Conservation (phyloP, 92 coral and sea anemone species). For the Porites rus region DNA sequence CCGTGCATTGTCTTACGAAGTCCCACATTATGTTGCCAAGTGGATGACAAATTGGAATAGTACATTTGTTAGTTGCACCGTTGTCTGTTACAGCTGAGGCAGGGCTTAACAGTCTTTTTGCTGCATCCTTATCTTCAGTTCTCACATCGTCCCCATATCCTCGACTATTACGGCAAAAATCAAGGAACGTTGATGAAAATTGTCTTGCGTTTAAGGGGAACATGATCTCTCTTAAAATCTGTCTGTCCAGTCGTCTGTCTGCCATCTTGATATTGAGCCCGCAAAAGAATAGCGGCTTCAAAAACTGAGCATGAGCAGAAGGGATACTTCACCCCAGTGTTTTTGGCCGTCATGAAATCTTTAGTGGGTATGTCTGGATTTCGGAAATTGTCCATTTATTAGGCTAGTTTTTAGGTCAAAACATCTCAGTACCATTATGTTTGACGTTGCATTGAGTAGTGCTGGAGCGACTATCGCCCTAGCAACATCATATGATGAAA, state of each 20-base stretch:
- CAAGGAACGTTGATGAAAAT: constrained; percentile 42
- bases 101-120: constrained; percentile 29
- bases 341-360: not conserved
- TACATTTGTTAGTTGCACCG: not conserved
- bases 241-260: not conserved
- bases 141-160: constrained; percentile 20
- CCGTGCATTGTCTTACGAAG: constrained; percentile 5
- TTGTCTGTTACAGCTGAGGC: not conserved
- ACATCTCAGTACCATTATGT: constrained; percentile 59
- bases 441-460: constrained; percentile 88
- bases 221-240: not conserved
- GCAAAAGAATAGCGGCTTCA: constrained; percentile 6
- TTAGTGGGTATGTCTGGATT: not conserved
- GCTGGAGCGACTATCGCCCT: constrained; percentile 90
- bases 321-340: constrained; percentile 1
- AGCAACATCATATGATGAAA: constrained; percentile 87
- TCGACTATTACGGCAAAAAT: constrained; percentile 34
- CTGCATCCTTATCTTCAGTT: constrained; percentile 6
- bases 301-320: not conserved
- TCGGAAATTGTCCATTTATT: not conserved
- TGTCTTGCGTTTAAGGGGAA: constrained; percentile 32
- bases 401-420: not conserved
- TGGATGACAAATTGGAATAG: not conserved
- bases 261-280: constrained; percentile 40
- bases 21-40: constrained; percentile 31